Conservation (phyloP, 2,797 vertebrate species). For the Amblyopsis hoosieri region DNA sequence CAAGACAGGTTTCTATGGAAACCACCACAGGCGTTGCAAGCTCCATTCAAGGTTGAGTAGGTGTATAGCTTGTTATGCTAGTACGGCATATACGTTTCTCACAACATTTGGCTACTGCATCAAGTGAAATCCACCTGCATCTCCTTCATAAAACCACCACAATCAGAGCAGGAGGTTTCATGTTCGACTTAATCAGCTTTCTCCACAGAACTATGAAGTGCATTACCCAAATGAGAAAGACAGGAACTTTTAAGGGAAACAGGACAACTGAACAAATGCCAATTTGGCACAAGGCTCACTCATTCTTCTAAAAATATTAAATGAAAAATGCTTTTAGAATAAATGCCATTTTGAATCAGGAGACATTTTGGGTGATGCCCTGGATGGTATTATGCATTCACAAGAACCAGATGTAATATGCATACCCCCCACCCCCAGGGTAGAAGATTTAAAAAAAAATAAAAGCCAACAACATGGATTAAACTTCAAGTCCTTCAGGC, state of each 20-base stretch:
- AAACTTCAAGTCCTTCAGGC: constrained; percentile 14
- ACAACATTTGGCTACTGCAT: constrained; percentile 31
- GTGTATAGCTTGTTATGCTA: too few species aligned
- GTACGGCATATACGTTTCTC: constrained; percentile 8
- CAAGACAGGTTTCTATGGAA: too few species aligned
- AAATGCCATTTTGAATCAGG: constrained; percentile 55
- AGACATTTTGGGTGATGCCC: constrained; percentile 13
- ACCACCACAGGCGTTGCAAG: too few species aligned
- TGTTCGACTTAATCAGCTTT: constrained; percentile 48
- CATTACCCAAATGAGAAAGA: constrained; percentile 56
- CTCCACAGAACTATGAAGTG: constrained; percentile 51
- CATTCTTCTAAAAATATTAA: constrained; percentile 40
- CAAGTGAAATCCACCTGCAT: constrained; percentile 35
- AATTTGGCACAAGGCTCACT: constrained; percentile 52
- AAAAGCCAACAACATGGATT: constrained; percentile 14
- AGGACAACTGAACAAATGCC: constrained; percentile 40
- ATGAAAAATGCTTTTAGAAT: constrained; percentile 50
- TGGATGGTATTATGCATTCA: constrained; percentile 14
- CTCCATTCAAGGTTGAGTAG: too few species aligned
- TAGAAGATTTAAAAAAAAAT: not conserved
- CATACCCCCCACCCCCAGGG: constrained; percentile 5
- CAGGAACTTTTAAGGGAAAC: constrained; percentile 17
- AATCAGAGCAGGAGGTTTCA: constrained; percentile 28
- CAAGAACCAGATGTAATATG: constrained; percentile 16
- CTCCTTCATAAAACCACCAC: constrained; percentile 12